Evolutionary conservation across 2,797 vertebrate species (phyloP).

Genomic region (Anguilla obscura): DNA sequence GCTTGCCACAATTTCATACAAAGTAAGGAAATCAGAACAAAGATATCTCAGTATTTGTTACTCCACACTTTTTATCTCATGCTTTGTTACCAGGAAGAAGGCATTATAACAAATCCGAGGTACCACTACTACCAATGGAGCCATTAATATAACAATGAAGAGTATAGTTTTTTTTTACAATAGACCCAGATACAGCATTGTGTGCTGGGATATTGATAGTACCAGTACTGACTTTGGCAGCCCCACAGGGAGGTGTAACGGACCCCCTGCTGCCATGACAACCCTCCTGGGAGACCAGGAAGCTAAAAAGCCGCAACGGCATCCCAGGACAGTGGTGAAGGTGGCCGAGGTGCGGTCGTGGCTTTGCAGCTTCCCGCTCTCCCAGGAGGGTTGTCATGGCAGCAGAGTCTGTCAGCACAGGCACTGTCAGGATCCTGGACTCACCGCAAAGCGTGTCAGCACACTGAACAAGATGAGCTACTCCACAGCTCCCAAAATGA

Average conservation of each 20-base stretch:
- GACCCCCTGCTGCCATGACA: no score
- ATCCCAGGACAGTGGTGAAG: no score
- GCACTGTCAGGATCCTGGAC: not conserved
- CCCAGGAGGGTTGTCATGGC: no score
- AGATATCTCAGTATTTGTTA: not conserved
- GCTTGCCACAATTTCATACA: not conserved
- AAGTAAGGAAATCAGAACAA: not conserved
- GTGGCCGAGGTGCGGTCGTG: no score
- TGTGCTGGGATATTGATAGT: not conserved
- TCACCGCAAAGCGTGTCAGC: not conserved
- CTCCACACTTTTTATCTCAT: not conserved
- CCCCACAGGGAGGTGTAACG: no score
- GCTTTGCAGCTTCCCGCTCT: no score
- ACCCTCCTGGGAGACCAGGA: no score
- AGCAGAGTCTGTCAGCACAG: no score
- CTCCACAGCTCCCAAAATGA: not conserved
- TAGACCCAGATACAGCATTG: not conserved
- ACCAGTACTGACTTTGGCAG: no score
- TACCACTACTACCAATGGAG: not conserved
- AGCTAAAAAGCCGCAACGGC: no score
- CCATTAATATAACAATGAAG: not conserved
- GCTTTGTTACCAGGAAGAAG: not conserved
- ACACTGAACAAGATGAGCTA: not conserved
- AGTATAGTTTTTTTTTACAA: not conserved
- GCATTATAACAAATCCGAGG: not conserved